These are phyloP conservation scores for Athetis lepigone DNA, from an alignment of 2,888 invertebrate genomes.

Conservation along the genomic window DNA sequence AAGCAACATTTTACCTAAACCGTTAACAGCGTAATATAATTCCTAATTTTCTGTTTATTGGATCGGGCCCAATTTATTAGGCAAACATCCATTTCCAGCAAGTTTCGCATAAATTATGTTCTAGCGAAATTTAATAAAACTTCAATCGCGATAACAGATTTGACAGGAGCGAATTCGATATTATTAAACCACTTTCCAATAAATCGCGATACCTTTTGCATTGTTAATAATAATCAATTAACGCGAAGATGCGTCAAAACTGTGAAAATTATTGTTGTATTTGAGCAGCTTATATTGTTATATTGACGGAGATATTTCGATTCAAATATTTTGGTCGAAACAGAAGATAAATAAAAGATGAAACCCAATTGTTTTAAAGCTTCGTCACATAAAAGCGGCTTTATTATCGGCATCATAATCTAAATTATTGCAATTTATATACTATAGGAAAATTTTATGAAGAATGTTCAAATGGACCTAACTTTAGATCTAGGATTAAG, in stretches of 20 bases:
- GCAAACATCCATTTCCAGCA: slow-evolving; percentile 44
- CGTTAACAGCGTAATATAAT: slow-evolving; percentile 34
- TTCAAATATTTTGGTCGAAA: slow-evolving; percentile 18
- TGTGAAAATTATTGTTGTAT: slow-evolving; percentile 22
- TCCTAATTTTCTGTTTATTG: slow-evolving; percentile 48
- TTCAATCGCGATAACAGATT: slow-evolving; percentile 31
- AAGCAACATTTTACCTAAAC: slow-evolving; percentile 32
- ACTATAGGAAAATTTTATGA: no score
- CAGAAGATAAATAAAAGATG: no score
- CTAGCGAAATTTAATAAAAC: slow-evolving; percentile 44
- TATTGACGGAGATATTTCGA: slow-evolving; percentile 15
- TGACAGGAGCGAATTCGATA: slow-evolving; percentile 25
- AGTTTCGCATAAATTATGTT: slow-evolving; percentile 54
- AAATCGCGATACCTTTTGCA: slow-evolving; percentile 33
- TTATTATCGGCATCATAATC: no score
- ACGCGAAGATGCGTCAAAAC: slow-evolving; percentile 9
- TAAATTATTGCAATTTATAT: no score
- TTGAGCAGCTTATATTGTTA: slow-evolving; percentile 14
- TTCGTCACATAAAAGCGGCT: no score
- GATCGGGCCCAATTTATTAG: slow-evolving; percentile 45
- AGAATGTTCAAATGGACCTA: no score
- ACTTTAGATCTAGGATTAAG: no score
- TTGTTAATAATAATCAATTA: slow-evolving; percentile 46
- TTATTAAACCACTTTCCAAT: slow-evolving; percentile 26
- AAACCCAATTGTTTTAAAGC: no score